Base-by-base conservation (phyloP, 2,888 invertebrate genomes). In the Conops quadrifasciatus region DNA sequence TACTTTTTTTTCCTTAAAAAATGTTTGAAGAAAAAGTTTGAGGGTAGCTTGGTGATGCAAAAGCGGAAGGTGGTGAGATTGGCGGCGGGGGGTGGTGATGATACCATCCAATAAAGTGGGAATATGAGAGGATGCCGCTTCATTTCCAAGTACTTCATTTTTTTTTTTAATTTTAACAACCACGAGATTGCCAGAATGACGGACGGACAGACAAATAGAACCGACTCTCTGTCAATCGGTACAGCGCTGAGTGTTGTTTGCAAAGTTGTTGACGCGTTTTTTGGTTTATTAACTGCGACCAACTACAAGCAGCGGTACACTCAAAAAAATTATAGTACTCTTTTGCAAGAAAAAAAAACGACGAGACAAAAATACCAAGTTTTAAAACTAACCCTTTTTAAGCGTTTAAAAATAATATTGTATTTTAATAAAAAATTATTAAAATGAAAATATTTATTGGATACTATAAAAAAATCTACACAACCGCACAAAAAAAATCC, bases 181-280 rank as follows among this genome's bases (percentile, higher is more conserved):
- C n/a, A n/a, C n/a, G n/a, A n/a, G n/a, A n/a, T n/a, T n/a, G 2
- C n/a, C 21, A 21, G 3, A 43, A 13, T 5, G 21, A 19, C 53
- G 53, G 19, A 53, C 9, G 21, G 49, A 49, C 4, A 7, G 53
- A 21, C 19, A 53, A 24, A 24, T 21, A 19, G 19, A 21, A 21
- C 16, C 5, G 45, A 43, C 9, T 13, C 5, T 11, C 45, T 43
- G 45, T 2, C 4, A 19, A 9, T 19, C 53, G n/a, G 11, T n/a
- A n/a, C 7, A 53, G 19, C 11, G 16, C 49, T 49, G 64, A 65
- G 49, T n/a, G n/a, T 64, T 64, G 64, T 64, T 64, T 47, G 49
- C 64, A 64, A 49, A 47, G 65, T 65, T 65, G 65, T 65, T 51
- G 65, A 65, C 65, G 65, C 21, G 65, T 24, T 51, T 63, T 63